phyloP scores from a whole-genome alignment of 2,888 invertebrate genomes.

The Myathropa florea region DNA sequence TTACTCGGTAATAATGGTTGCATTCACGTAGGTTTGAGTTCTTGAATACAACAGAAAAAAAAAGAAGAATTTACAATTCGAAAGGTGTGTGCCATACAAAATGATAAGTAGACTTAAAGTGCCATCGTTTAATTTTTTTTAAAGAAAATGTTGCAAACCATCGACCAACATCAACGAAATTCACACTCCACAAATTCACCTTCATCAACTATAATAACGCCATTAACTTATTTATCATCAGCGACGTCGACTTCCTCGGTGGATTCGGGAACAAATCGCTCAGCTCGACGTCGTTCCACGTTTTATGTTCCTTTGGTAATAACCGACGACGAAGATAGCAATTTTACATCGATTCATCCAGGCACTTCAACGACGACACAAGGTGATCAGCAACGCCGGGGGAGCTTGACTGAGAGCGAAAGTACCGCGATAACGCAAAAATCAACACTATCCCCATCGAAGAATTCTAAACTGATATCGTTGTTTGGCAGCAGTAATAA shows the following conservation, averaged over 20 bases:
- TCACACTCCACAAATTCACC: constrained; percentile 52
- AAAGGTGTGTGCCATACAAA: constrained; percentile 40
- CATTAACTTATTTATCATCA: constrained; percentile 21
- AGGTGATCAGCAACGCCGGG: constrained; percentile 21
- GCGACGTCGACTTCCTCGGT: constrained; percentile 73
- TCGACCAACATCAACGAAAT: constrained; percentile 73
- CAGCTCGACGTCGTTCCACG: constrained; percentile 85
- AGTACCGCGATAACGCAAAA: constrained; percentile 31
- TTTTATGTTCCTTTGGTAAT: constrained; percentile 87
- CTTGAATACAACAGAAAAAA: background rate
- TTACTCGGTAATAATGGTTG: constrained; percentile 20
- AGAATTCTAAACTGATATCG: constrained; percentile 60
- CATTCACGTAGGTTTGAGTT: no score
- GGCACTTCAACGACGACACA: constrained; percentile 50
- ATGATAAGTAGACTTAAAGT: constrained; percentile 36
- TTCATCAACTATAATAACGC: constrained; percentile 61
- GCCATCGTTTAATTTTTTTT: constrained; percentile 14
- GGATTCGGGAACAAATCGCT: constrained; percentile 80
- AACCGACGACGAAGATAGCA: constrained; percentile 74
- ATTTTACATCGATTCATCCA: constrained; percentile 15
- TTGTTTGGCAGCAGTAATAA: constrained; percentile 54
- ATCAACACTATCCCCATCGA: constrained; percentile 64
- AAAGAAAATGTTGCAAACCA: constrained; percentile 75
- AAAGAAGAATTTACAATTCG: background rate
- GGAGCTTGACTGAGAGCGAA: constrained; percentile 53